These are phyloP conservation scores for Meandrusa payeni DNA, from an alignment of 2,888 invertebrate genomes.

Conservation along the genomic window DNA sequence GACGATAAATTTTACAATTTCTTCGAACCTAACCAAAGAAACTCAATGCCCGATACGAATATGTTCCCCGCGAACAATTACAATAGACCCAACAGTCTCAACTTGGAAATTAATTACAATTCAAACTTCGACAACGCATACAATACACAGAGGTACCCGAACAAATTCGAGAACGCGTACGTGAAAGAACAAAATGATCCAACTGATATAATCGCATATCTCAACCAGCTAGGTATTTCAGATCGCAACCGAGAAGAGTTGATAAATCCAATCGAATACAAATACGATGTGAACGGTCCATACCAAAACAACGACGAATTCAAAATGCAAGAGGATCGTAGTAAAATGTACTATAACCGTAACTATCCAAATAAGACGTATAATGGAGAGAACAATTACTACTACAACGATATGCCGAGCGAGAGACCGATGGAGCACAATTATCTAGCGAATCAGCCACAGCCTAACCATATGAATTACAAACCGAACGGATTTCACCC, in stretches of 20 bases:
- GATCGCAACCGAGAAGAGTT: conserved; percentile 53
- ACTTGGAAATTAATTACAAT: conserved; percentile 62
- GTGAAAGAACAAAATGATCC: conserved; percentile 56
- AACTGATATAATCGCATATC: conserved; percentile 55
- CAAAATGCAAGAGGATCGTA: conserved; percentile 55
- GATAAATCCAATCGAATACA: conserved; percentile 47
- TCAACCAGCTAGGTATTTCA: conserved; percentile 59
- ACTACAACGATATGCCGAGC: conserved; percentile 55
- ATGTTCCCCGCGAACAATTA: conserved; percentile 55
- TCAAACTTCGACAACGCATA: conserved; percentile 48
- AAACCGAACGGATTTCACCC: conserved; percentile 61
- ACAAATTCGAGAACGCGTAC: conserved; percentile 47
- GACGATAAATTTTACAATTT: conserved; percentile 68
- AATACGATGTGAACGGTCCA: conserved; percentile 60
- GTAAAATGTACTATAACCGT: conserved; percentile 57
- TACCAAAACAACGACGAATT: conserved; percentile 58
- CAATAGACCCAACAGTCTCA: conserved; percentile 63
- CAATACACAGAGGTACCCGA: conserved; percentile 51
- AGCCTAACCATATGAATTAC: conserved; percentile 47
- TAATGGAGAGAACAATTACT: conserved; percentile 49
- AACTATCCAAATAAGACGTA: conserved; percentile 56
- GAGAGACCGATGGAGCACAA: conserved; percentile 55
- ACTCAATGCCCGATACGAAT: conserved; percentile 63
- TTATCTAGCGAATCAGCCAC: conserved; percentile 54
- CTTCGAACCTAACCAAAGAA: conserved; percentile 72